These are phyloP conservation scores for Sphenopsis melanotis DNA, from an alignment of 2,797 vertebrate genomes.

Conservation along the genomic window DNA sequence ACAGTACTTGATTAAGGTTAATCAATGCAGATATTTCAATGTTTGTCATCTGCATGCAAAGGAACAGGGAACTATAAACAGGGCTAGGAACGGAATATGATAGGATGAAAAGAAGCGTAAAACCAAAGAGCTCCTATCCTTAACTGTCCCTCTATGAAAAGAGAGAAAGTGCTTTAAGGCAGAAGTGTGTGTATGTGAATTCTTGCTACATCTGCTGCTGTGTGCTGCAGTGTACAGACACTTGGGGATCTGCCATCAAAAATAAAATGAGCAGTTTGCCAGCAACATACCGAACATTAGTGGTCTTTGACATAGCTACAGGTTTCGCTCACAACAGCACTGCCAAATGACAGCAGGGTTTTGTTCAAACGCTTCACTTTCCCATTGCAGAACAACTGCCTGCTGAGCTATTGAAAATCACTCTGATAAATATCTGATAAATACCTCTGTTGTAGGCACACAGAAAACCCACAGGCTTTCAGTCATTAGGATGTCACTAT, in stretches of 20 bases:
- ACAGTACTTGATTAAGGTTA: neutral
- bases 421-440: neutral
- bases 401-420: neutral
- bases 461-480: neutral
- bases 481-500: neutral
- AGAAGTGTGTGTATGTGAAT: neutral
- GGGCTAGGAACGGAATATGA: neutral
- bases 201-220: neutral
- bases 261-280: constrained; percentile 55
- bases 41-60: neutral
- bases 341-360: constrained; percentile 28
- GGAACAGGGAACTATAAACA: neutral
- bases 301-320: neutral
- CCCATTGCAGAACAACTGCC: neutral
- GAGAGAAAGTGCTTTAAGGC: neutral
- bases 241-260: constrained; percentile 55
- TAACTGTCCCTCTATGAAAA: neutral
- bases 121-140: neutral
- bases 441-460: neutral
- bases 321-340: neutral
- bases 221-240: neutral
- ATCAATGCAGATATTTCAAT: neutral
- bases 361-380: constrained; percentile 10
- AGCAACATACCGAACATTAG: constrained; percentile 59
- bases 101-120: neutral